Base-by-base conservation (phyloP, 2,888 invertebrate species). In the Machimus atricapillus region DNA sequence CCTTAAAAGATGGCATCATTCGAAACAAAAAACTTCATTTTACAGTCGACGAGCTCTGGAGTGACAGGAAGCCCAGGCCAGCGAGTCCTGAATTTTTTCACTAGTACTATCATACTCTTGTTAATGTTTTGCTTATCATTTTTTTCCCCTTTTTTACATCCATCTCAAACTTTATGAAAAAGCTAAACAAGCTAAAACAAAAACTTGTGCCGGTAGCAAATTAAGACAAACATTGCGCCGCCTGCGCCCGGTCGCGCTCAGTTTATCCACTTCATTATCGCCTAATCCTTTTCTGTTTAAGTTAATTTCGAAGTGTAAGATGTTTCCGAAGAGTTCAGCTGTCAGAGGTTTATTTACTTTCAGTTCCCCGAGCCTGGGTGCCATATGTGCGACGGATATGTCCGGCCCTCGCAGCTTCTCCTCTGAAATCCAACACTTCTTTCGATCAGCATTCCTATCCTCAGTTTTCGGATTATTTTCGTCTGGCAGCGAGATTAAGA, bases 241-340 rank as follows among this genome's bases (percentile, higher is more conserved):
- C 8, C 34, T 43, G 40, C 12, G 9, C 31, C 27, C 23, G 43
- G 52, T 56, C 79, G n/a, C 43, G 34, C 79, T 14, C 79, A 52
- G 52, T 79, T 52, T 79, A 79, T 79, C 79, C 52, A 79, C 31
- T 79, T 79, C 79, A 79, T 79, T 79, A 79, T 79, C 79, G 52
- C 52, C 79, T 79, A 79, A 79, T 79, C 79, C 79, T 46, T 52
- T 79, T 79, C 52, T 52, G 31, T 79, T 79, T 79, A 52, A 79
- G 52, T 79, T 79, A 79, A 40, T 79, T 79, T 52, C 52, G 52
- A 79, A 52, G 31, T 79, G 79, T 79, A 79, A 46, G 79, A 79
- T 79, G 52, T 79, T 79, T 56, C 52, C 79, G 23, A 79, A 16
- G 79, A 79, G 52, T 79, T 79, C 52, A 79, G 27, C 52, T 40